Evolutionary conservation across 1,140 invertebrate genomes (phyloP).

Genomic region (Aphelenchoides besseyi): DNA sequence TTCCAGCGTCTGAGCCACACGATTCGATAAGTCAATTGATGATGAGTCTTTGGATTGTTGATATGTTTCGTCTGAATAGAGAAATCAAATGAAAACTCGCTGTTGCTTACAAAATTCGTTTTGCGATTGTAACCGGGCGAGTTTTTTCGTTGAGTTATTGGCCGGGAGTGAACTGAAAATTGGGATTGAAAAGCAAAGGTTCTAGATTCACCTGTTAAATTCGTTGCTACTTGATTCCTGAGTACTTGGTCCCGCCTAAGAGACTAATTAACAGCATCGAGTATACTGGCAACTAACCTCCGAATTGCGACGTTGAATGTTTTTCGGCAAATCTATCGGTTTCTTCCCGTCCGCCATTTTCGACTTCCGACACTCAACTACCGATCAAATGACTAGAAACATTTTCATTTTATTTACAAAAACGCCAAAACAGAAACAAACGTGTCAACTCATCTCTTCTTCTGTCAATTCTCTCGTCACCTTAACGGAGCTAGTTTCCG

Average conservation of each 20-base stretch:
- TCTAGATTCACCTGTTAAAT: too few relatives aligned
- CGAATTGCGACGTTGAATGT: not conserved
- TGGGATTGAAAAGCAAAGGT: not conserved
- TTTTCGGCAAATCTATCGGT: not conserved
- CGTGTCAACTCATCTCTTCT: not conserved
- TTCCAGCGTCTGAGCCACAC: conserved; percentile 74
- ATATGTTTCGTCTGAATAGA: too few relatives aligned
- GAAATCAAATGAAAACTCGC: not conserved
- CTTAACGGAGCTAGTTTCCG: not conserved
- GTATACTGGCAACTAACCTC: not conserved
- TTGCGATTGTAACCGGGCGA: not conserved
- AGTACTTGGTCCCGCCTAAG: too few relatives aligned
- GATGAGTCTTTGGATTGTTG: too few relatives aligned
- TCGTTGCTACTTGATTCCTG: too few relatives aligned
- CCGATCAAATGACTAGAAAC: too few relatives aligned
- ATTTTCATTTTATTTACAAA: too few relatives aligned
- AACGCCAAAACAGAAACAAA: too few relatives aligned
- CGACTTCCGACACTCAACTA: too few relatives aligned
- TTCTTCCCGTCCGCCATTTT: too few relatives aligned
- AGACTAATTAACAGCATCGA: too few relatives aligned
- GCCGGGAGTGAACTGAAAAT: not conserved
- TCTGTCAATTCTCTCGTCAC: not conserved
- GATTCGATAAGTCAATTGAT: not conserved
- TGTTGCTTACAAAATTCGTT: not conserved
- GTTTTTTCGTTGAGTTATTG: not conserved